A percentile compares a stretch with the other conserved stretches of the same genome.
These are phyloP conservation scores for Varanus komodoensis DNA, from an alignment of 2,113 vertebrate genomes.

Conservation along the genomic window DNA sequence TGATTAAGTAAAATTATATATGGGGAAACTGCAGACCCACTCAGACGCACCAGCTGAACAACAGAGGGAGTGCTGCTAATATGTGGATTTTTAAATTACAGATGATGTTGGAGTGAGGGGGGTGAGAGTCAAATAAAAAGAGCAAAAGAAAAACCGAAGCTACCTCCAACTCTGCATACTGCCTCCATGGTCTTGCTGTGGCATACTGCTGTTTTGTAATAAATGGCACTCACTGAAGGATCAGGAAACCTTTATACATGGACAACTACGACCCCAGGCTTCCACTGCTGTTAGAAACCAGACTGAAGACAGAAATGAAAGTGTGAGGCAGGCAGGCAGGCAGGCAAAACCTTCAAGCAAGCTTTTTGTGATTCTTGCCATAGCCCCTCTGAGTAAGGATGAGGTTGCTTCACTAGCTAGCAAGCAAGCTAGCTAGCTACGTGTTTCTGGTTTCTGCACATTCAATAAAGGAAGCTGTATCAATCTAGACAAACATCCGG, in stretches of 20 bases:
- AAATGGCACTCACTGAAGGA: slow-evolving; percentile 47
- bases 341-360: not conserved
- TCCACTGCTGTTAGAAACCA: slow-evolving; percentile 63
- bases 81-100: slow-evolving; percentile 3
- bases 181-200: slow-evolving; percentile 57
- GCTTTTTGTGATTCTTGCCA: not conserved
- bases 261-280: slow-evolving; percentile 62
- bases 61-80: not conserved
- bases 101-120: not conserved
- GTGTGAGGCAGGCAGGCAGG: not conserved
- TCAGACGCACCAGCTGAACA: not conserved
- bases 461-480: not conserved
- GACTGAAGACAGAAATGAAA: slow-evolving; percentile 44
- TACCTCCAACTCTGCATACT: slow-evolving; percentile 54
- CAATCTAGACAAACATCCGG: not conserved
- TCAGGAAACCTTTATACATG: slow-evolving; percentile 55
- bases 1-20: not conserved
- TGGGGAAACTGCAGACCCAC: not conserved
- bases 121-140: not conserved
- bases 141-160: slow-evolving; percentile 11
- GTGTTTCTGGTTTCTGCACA: not conserved
- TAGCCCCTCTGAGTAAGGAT: not conserved
- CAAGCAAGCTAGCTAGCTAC: fast-evolving
- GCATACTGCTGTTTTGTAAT: slow-evolving; percentile 64
- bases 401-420: not conserved